Evolutionary conservation across 2,888 invertebrate species (phyloP), one percentile per base, ranked within the genome.

Genomic region (Macroteleia sp.): DNA sequence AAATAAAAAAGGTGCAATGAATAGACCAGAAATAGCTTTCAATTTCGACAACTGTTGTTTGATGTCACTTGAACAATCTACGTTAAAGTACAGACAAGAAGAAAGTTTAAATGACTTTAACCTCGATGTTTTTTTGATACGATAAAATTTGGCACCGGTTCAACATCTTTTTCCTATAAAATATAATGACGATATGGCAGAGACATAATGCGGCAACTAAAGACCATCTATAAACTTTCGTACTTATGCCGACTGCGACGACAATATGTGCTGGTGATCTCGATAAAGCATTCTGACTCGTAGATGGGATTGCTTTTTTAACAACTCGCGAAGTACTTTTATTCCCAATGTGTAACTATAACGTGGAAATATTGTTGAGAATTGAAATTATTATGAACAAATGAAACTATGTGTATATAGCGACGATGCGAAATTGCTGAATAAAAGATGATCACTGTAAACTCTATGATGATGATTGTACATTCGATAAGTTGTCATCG

Each of bases 21-120:
- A 67, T 61, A 69, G 62, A 20, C 41, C 46, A 39, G 48, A 61
- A 48, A 46, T 54, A 20, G 41, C 61, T 41, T 75, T 75, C 41
- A 61, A 61, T 75, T 67, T 66, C 66, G 42, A 59, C 57, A 73
- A 73, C 59, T 59, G 59, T 52, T 59, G 66, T 74, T 74, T 64
- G 66, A 74, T 59, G 67, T 74, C 74, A 54, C 61, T 74, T 61
- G 54, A 61, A 74, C 36, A 66, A 59, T 66, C 42, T 19, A 44
- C 32, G 22, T 44, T 64, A 22, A 61, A 64, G 46, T 62, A 41
- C 59, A 22, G 9, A 14, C 28, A 19, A 54, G 67, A 67, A 75
- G 54, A 75, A 75, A 75, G 74, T 75, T 74, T 52, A 39, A 67
- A 75, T 67, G 61, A 75, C 74, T 67, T 75, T 61, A 66, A 48